Percentiles rank a stretch among this genome's conserved stretches.
Evolutionary conservation across 2,888 invertebrate species (phyloP).

Genomic region (Nezara viridula): DNA sequence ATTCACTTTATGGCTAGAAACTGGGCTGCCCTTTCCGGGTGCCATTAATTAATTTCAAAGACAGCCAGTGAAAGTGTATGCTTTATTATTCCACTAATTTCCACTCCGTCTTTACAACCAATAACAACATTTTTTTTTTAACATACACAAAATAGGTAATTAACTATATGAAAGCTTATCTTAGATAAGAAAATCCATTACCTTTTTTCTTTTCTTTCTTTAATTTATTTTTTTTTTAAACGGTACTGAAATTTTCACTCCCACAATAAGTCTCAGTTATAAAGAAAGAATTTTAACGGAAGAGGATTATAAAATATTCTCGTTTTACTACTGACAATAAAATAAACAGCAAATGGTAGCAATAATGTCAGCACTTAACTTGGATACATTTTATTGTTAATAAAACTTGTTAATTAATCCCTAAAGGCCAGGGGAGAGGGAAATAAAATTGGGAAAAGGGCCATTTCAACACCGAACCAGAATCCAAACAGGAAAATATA

Average conservation of each 20-base stretch:
- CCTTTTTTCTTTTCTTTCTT: not conserved
- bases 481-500: not conserved
- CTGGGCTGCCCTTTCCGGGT: too few species aligned
- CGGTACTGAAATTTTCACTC: not conserved
- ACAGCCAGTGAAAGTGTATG: too few species aligned
- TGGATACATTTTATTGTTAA: slow-evolving; percentile 31
- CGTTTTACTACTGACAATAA: not conserved
- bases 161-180: not conserved
- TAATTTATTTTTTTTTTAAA: too few species aligned
- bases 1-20: not conserved
- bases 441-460: not conserved
- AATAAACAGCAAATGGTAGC: slow-evolving; percentile 19
- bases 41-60: too few species aligned
- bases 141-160: too few species aligned
- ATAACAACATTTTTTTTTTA: not conserved
- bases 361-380: slow-evolving; percentile 24
- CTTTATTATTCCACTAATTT: too few species aligned
- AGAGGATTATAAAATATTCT: slow-evolving; percentile 23
- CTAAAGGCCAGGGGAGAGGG: not conserved
- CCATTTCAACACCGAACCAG: not conserved
- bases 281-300: not conserved
- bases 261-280: not conserved
- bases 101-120: not conserved
- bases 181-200: not conserved
- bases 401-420: slow-evolving; percentile 27